Conservation (phyloP, 2,797 vertebrate species). For the Allochrocebus solatus region DNA sequence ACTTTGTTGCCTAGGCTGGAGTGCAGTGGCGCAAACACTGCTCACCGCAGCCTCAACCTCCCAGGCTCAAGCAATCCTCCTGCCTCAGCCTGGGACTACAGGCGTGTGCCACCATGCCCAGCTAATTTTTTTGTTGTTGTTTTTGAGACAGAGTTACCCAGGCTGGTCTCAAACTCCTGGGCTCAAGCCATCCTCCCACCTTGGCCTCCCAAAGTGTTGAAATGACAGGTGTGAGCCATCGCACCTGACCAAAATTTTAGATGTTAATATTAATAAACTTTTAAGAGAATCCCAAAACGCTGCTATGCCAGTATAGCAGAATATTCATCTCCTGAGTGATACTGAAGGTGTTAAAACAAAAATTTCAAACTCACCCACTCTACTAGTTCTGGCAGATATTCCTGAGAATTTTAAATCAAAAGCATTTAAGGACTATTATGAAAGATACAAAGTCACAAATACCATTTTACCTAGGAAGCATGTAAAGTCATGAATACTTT, state of each 20-base stretch:
- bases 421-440: neutral
- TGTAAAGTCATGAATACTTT: neutral
- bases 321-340: neutral
- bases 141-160: neutral
- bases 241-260: neutral
- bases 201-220: neutral
- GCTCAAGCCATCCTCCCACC: neutral
- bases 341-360: neutral
- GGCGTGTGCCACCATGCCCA: neutral
- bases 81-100: neutral
- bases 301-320: neutral
- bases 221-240: neutral
- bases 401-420: neutral
- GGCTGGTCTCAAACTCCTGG: neutral
- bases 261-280: neutral
- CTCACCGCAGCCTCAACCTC: neutral
- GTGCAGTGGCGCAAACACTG: neutral
- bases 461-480: conserved; percentile 13
- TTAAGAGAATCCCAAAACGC: neutral
- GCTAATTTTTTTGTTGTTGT: neutral
- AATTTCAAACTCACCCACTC: neutral
- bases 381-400: neutral
- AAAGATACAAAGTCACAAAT: neutral
- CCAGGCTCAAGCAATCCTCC: neutral
- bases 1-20: neutral